Percentiles rank a stretch among this genome's conserved stretches.
phyloP scores from a whole-genome alignment of 2,113 vertebrate species.

The Upupa epops region DNA sequence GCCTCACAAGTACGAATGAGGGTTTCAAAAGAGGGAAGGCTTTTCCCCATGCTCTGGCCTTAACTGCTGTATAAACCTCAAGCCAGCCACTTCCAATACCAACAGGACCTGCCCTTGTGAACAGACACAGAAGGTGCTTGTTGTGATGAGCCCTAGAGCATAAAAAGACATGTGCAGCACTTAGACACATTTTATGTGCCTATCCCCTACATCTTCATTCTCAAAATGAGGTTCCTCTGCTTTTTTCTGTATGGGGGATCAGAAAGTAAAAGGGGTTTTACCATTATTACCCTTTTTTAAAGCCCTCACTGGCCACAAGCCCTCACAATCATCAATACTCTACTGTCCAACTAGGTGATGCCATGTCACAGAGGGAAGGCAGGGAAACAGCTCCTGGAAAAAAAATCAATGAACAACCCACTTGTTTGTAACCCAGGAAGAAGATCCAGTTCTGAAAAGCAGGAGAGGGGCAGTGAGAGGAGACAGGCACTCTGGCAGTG shows the following conservation, averaged over 20 bases:
- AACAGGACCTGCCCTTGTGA: not conserved
- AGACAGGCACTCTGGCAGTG: not conserved
- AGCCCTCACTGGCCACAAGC: not conserved
- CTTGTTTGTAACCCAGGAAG: not conserved
- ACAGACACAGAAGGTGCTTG: not conserved
- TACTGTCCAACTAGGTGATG: not conserved
- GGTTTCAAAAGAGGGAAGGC: not conserved
- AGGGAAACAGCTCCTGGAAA: not conserved
- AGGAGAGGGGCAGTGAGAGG: not conserved
- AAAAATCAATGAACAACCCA: not conserved
- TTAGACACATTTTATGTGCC: not conserved
- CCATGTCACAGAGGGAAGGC: not conserved
- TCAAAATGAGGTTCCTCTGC: not conserved
- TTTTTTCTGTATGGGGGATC: not conserved
- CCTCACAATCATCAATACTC: not conserved
- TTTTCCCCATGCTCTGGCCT: not conserved
- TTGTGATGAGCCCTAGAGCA: not conserved
- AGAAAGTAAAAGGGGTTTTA: not conserved
- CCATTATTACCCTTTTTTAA: not conserved
- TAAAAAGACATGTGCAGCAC: accelerated
- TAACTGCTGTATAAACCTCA: not conserved
- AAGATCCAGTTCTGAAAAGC: not conserved
- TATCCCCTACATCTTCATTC: not conserved
- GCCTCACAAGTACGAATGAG: not conserved
- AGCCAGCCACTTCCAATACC: not conserved